Evolutionary conservation across 2,113 vertebrate species (phyloP), one percentile per base, ranked within the genome.

Genomic region (Pipra filicauda): DNA sequence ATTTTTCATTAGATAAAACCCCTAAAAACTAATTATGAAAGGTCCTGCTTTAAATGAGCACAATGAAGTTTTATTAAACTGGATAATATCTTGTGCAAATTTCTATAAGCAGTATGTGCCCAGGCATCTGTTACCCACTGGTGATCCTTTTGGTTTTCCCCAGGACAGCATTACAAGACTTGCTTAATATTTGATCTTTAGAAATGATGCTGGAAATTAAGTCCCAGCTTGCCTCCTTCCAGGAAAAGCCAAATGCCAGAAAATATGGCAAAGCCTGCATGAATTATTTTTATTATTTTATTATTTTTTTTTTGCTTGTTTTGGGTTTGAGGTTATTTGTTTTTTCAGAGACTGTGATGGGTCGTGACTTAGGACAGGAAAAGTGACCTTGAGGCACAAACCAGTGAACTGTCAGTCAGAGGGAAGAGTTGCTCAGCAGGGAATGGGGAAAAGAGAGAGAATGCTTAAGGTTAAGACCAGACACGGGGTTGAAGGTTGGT

Each of bases 201-300:
- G 84, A 96, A 96, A 95, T 91, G 85, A 90, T 91, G 89, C 92
- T 97, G 74, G 89, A 82, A 96, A 95, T 89, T 51, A 95, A 84
- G 57, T 41, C 39, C 22, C 39, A 74, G 19, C 24, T 59, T 91
- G 17, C 4, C 5, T 39, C 11, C 26, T 66, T 33, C 15, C 26
- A 41, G 48, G 39, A 65, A 52, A 23, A 78, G 8, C 14, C 55
- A 73, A 9, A 10, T 41, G 31, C 22, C 83, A 64, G 83, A 48
- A 85, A 82, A 62, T 4, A 17, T 2, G 6, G 20, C 27, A 80
- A 89, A 55, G 3, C 5, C 14, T 43, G 24, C 23, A n/a, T 9
- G 65, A 70, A 17, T 14, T 0, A 6, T 27, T 18, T 37, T 2
- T 41, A 59, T 26, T 72, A 31, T 10, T n/a, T 24, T 9, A n/a